Evolutionary conservation across 2,113 vertebrate species (phyloP), one percentile per base, ranked within the genome.

Genomic region (Cheilinus undulatus): DNA sequence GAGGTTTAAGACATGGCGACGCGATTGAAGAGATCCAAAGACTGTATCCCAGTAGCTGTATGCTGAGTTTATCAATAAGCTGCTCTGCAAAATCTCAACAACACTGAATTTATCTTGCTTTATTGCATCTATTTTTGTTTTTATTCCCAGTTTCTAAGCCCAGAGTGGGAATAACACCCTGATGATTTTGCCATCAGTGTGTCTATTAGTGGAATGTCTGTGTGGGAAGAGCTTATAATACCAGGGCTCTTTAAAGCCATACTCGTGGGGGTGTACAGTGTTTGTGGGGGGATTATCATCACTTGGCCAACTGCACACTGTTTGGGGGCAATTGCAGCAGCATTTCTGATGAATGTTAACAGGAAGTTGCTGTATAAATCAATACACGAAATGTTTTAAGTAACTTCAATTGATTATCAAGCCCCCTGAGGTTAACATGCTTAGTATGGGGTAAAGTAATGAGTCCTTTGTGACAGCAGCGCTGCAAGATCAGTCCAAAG

Each of bases 151-250:
- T 57, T 32, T 20, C 27, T 43, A 50, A 66, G 71, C 54, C 38
- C 28, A 38, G 43, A 60, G 61, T 13, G 34, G 53, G 65, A 74
- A 78, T 80, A 63, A 23, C 75, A 79, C 60, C 67, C 42, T 56
- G 24, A 45, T 36, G 62, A 73, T 56, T 69, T 61, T 65, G 40
- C 69, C 17, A n/a, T 68, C 64, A 56, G 48, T 26, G 32, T 60
- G 63, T 82, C 67, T 49, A 45, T 61, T 38, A 60, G 68, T 64
- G 26, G 61, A 75, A 70, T 78, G 48, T 65, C 54, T 83, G 62
- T 81, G 85, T 83, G 74, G 73, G 74, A 79, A 76, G 72, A 69
- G 65, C 72, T 82, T 61, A 76, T 69, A 82, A 84, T 87, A 58
- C 68, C 67, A 66, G 52, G 53, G 57, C 73, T 69, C 66, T 88